phyloP scores from a whole-genome alignment of 2,888 invertebrate genomes.

The Tetranychus truncatus region DNA sequence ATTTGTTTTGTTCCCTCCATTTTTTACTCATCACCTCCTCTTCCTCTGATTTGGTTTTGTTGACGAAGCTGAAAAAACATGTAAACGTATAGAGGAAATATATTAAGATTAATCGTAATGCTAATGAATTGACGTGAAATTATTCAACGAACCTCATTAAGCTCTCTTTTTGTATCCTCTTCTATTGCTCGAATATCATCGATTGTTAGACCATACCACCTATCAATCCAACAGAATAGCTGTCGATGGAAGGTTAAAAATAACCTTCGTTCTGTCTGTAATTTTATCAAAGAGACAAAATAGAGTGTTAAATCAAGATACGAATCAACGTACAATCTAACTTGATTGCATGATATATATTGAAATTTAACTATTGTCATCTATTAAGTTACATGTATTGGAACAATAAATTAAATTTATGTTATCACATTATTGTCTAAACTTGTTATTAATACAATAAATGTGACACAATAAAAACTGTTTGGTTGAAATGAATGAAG shows the following conservation, averaged over 20 bases:
- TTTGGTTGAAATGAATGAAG: too few species aligned
- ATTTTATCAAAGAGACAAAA: neutral
- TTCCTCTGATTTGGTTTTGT: neutral
- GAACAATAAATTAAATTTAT: too few species aligned
- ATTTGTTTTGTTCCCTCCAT: neutral
- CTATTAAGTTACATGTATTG: too few species aligned
- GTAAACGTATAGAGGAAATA: too few species aligned
- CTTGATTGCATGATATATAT: neutral
- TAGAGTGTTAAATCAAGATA: neutral
- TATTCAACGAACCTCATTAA: slow-evolving; percentile 41
- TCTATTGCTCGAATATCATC: slow-evolving; percentile 89
- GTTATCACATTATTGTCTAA: too few species aligned
- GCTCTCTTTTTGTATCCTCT: slow-evolving; percentile 78
- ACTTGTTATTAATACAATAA: too few species aligned
- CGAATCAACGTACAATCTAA: neutral
- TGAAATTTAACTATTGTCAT: too few species aligned
- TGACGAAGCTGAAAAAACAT: neutral
- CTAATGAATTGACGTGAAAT: too few species aligned
- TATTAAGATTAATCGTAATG: too few species aligned
- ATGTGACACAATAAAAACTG: too few species aligned
- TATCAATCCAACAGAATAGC: slow-evolving; percentile 97
- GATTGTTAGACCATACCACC: slow-evolving; percentile 95
- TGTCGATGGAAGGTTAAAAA: slow-evolving; percentile 97
- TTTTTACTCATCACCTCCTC: neutral
- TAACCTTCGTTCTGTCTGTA: slow-evolving; percentile 61